Base-by-base conservation (phyloP, 1,140 invertebrate genomes). In the Drosophila saltans region DNA sequence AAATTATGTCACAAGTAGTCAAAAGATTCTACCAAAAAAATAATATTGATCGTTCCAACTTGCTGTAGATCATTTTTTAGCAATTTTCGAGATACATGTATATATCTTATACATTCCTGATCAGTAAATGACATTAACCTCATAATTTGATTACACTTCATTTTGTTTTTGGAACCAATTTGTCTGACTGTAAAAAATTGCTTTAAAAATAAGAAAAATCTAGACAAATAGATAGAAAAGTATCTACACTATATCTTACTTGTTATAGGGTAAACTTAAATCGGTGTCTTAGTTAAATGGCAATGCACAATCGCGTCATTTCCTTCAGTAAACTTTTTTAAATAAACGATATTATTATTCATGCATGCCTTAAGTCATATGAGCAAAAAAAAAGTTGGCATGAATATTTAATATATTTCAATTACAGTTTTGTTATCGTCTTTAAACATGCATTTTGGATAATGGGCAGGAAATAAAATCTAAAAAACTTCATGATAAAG, bases 1-100 rank as follows among this genome's bases (percentile, higher is more conserved):
- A 52, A 52, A 52, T 52, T 52, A 52, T 52, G 45, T 52, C 45
- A 52, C 45, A 52, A 26, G 2, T 8, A 52, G 24, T 52, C n/a
- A 1, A 2, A 24, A 26, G 9, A 48, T 48, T 26, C 21, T 52
- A 21, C 26, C 21, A 16, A n/a, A 16, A 4, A 10, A 52, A 8
- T 52, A 26, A 9, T 0, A 30, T 26, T 52, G 45, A 52, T 52
- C 45, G 10, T 52, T 2, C 24, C 45, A 52, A 52, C 21, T 36
- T 36, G 33, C 33, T 1, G 2, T 30, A 36, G 33, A 36, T 36
- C 3, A 36, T 36, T 36, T 36, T 36, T 7, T 24, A 48, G 7
- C 6, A 21, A 6, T 36, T 36, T 36, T 7, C 3, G 33, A 36
- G 1, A 7, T 36, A 6, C 0, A 43, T 43, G 1, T n/a, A n/a